A percentile compares a stretch with the other conserved stretches of the same genome.
Conservation (phyloP, 2,113 vertebrate species). For the Gobiocypris rarus region DNA sequence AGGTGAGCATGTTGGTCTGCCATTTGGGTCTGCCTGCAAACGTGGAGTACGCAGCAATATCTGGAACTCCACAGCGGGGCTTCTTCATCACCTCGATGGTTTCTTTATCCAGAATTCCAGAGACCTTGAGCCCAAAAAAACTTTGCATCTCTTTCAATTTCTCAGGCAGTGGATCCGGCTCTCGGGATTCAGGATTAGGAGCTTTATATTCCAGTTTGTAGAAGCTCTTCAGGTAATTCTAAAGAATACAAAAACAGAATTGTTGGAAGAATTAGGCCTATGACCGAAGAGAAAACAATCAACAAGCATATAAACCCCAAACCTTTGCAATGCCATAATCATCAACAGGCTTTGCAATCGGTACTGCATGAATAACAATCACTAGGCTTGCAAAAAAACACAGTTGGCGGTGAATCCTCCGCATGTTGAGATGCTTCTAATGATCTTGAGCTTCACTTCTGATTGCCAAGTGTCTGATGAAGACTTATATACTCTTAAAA, state of each 20-base stretch:
- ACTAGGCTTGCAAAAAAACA: conserved; percentile 37
- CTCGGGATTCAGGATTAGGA: not conserved
- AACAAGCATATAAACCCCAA: not conserved
- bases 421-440: conserved; percentile 23
- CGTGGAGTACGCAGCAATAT: conserved; percentile 64
- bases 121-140: conserved; percentile 79
- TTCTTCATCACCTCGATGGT: conserved; percentile 76
- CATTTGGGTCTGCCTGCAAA: conserved; percentile 76
- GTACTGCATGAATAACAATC: conserved; percentile 33
- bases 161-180: not conserved
- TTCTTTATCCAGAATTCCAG: conserved; percentile 69
- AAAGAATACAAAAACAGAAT: conserved; percentile 42
- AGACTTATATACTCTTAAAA: conserved; percentile 31
- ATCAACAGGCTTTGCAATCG: not conserved
- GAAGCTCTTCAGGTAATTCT: conserved; percentile 59
- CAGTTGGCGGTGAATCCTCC: conserved; percentile 3
- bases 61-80: conserved; percentile 79
- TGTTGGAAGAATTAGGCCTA: not conserved
- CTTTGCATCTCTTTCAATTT: conserved; percentile 82
- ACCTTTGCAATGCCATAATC: conserved; percentile 35
- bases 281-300: not conserved
- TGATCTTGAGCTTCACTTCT: not conserved
- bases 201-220: conserved; percentile 45
- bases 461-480: not conserved
- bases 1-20: conserved; percentile 78